phyloP scores from a whole-genome alignment of 2,113 vertebrate genomes.

The Lichenostomus cassidix region DNA sequence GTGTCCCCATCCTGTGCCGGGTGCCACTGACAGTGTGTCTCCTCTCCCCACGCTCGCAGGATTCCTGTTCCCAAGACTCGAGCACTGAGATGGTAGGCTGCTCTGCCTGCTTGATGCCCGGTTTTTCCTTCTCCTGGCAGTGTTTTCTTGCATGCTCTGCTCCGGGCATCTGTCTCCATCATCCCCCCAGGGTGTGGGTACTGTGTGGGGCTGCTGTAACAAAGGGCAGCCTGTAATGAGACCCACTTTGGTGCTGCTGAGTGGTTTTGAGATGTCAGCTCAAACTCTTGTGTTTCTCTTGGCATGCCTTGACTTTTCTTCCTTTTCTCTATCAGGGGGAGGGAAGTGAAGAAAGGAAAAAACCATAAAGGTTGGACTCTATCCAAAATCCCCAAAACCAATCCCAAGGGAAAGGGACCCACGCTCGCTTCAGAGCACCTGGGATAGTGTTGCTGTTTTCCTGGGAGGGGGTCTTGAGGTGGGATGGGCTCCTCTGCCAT shows the following conservation, averaged over 20 bases:
- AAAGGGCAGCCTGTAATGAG: background rate
- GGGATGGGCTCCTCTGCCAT: background rate
- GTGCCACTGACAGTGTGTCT: slow-evolving; percentile 42
- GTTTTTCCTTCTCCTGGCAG: background rate
- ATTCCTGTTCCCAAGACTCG: slow-evolving; percentile 50
- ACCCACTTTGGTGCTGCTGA: background rate
- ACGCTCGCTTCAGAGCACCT: accelerated
- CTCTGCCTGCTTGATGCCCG: slow-evolving; percentile 13
- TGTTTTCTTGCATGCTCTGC: slow-evolving; percentile 29
- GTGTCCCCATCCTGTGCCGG: accelerated
- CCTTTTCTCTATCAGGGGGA: background rate
- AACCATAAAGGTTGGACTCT: background rate
- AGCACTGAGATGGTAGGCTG: slow-evolving; percentile 59
- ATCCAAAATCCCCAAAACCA: background rate
- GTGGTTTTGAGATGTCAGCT: background rate
- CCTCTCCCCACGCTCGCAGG: slow-evolving; percentile 43
- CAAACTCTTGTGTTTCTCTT: background rate
- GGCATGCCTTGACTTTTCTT: slow-evolving; percentile 32
- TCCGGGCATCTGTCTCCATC: background rate
- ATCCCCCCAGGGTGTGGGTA: background rate
- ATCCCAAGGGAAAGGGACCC: background rate
- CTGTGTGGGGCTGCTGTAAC: background rate
- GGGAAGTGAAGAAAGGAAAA: background rate
- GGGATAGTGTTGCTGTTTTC: background rate
- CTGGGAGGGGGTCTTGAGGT: background rate